These are phyloP conservation scores for Galagoides demidoff DNA, from an alignment of 2,797 vertebrate species.

Conservation along the genomic window DNA sequence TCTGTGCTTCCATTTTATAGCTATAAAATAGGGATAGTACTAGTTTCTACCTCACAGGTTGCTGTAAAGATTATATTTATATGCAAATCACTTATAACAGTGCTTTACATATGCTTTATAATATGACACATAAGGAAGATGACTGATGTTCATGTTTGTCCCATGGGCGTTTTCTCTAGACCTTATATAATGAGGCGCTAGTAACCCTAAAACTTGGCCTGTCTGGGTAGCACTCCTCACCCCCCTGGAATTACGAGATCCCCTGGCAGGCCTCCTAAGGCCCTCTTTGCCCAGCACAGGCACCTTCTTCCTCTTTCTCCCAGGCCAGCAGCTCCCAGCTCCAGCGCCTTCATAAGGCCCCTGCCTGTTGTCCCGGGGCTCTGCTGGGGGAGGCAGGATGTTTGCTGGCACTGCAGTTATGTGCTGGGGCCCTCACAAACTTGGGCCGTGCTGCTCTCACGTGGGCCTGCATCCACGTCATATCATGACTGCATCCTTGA, in stretches of 20 bases:
- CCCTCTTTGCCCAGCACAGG: not conserved
- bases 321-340: not conserved
- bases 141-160: not conserved
- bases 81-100: not conserved
- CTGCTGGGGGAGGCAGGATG: not conserved
- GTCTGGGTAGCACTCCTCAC: too few species aligned
- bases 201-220: not conserved
- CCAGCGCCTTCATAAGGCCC: not conserved
- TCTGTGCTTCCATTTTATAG: not conserved
- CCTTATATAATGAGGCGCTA: not conserved
- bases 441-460: not conserved
- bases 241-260: not conserved
- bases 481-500: not conserved
- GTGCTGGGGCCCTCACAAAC: not conserved
- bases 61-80: not conserved
- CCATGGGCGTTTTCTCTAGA: not conserved
- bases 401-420: too few species aligned
- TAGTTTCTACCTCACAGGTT: not conserved
- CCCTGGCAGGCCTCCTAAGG: not conserved
- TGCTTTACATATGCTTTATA: not conserved
- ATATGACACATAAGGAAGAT: not conserved
- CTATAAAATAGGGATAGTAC: not conserved
- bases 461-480: not conserved
- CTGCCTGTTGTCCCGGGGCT: not conserved
- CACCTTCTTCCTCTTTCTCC: not conserved